Evolutionary conservation across 2,113 vertebrate genomes (phyloP), one percentile per base, ranked within the genome.

Genomic region (Hemichromis elongatus): DNA sequence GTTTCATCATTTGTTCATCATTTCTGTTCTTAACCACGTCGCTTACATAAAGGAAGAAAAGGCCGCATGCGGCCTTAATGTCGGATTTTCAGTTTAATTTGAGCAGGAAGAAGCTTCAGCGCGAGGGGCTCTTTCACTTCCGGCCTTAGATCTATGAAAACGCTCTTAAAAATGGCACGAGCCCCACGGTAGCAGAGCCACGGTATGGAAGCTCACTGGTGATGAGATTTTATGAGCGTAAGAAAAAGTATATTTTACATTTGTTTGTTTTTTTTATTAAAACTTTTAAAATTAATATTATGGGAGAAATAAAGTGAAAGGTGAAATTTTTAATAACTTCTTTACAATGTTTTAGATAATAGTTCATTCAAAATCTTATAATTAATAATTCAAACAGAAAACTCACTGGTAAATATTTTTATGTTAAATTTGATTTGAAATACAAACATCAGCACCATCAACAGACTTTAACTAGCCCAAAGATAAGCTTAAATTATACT

Each of bases 1-100:
- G 78, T 33, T 90, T 80, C 3, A 45, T 50, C 52, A 21, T 40
- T 88, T 88, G 86, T 81, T 84, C 19, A 24, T 68, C 19, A 3
- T 84, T 81, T 54, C 53, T 19, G 19, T 11, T 75, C 24, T 40
- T 70, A 19, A 79, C 59, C 77, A 68, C 19, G 24, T 57, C 68
- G 13, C 3, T 35, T 30, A 47, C 24, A 30, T 0, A 30, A 35
- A 59, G 16, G 11, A n/a, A 14, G 42, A 7, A 73, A 45, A 45
- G 2, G 21, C 13, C 21, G 13, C 24, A 5, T 21, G 12, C 37
- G n/a, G 12, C n/a, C 5, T 45, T 18, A 45, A 45, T 45, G 24
- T 70, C 21, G 33, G 59, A 28, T 5, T 18, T 5, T 42, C 21
- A 0, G 19, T 28, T 13, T 12, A 24, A 68, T 19, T 40, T 45